Percentiles rank a stretch among this genome's conserved stretches.
These are phyloP conservation scores for Nettapus auritus DNA, from an alignment of 2,113 vertebrate species.

Conservation along the genomic window DNA sequence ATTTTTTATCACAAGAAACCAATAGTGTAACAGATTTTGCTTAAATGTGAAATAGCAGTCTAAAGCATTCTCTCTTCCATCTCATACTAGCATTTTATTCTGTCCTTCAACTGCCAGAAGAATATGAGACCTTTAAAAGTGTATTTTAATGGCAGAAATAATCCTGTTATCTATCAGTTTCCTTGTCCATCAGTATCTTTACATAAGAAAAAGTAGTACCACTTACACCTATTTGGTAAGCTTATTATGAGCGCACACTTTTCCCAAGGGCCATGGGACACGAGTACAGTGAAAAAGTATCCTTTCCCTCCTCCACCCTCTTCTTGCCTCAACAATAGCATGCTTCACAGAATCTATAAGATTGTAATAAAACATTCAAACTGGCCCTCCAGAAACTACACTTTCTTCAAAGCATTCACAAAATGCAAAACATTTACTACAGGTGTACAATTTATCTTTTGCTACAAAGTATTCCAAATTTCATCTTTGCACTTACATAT, in stretches of 20 bases:
- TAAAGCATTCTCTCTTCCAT: not conserved
- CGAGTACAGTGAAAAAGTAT: accelerated
- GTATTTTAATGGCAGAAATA: not conserved
- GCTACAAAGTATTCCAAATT: not conserved
- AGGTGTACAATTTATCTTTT: not conserved
- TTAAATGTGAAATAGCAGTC: not conserved
- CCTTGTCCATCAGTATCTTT: not conserved
- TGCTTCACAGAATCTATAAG: not conserved
- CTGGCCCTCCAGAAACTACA: not conserved
- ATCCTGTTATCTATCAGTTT: not conserved
- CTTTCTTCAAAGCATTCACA: not conserved
- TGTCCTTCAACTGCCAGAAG: not conserved
- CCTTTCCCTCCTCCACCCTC: not conserved
- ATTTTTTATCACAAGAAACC: not conserved
- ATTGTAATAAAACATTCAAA: not conserved
- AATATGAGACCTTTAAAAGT: not conserved
- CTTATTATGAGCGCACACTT: not conserved
- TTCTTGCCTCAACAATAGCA: not conserved
- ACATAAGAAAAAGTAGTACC: not conserved
- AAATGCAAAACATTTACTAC: not conserved
- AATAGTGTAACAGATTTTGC: not conserved
- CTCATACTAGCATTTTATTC: not conserved
- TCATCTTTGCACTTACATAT: not conserved
- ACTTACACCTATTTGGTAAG: not conserved
- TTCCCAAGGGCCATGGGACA: not conserved